These are phyloP conservation scores for Leptothorax acervorum DNA, from an alignment of 2,888 invertebrate species.

Conservation along the genomic window DNA sequence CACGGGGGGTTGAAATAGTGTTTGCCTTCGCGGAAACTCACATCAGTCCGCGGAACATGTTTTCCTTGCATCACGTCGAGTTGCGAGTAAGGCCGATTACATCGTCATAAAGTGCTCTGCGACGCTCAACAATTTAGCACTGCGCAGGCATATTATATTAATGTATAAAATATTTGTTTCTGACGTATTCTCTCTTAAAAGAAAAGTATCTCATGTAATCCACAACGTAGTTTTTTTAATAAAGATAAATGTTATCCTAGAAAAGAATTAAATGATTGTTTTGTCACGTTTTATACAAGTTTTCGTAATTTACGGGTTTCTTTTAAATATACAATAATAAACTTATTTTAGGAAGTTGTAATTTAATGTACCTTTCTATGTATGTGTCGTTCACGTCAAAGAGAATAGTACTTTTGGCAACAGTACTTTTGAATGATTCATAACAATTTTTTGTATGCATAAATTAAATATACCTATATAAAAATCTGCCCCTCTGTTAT, in stretches of 20 bases:
- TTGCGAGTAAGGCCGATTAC: slow-evolving; percentile 40
- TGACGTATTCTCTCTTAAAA: not conserved
- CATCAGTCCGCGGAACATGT: slow-evolving; percentile 39
- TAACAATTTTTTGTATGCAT: slow-evolving; percentile 10
- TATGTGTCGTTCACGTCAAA: not conserved
- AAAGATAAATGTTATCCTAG: not conserved
- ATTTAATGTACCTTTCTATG: not conserved
- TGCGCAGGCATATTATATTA: not conserved
- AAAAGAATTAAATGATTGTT: not conserved
- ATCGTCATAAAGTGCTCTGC: slow-evolving; percentile 42
- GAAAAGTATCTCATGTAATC: slow-evolving; percentile 1
- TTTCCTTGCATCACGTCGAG: slow-evolving; percentile 45
- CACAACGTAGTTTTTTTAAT: not conserved
- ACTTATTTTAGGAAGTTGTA: not conserved
- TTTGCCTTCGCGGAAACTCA: slow-evolving; percentile 45
- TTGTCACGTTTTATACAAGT: not conserved
- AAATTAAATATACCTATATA: slow-evolving; percentile 15
- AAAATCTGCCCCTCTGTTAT: not conserved
- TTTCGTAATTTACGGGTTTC: not conserved
- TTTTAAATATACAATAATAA: not conserved
- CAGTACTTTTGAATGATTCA: slow-evolving; percentile 24
- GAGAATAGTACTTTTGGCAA: not conserved
- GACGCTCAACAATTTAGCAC: slow-evolving; percentile 32
- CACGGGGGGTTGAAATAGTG: slow-evolving; percentile 35
- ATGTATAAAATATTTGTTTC: not conserved